A percentile compares a stretch with the other conserved stretches of the same genome.
Conservation (phyloP, 35 echinoderm and acorn worm genomes). For the Apostichopus californicus region DNA sequence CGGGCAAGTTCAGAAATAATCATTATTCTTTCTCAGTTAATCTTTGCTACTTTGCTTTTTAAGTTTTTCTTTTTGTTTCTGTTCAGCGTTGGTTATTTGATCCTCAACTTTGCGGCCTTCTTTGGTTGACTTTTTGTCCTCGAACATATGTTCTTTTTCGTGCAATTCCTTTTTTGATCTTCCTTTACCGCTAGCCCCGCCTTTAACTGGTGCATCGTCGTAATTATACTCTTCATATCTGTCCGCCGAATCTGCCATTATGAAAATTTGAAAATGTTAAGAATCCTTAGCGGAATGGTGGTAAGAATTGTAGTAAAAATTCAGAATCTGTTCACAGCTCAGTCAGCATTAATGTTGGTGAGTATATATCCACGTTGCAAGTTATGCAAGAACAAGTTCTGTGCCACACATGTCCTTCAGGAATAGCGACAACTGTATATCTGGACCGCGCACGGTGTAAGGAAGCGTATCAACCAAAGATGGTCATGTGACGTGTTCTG, state of each 20-base stretch:
- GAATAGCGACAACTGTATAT: too few relatives aligned
- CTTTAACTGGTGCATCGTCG: conserved; percentile 73
- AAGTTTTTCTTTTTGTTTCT: conserved; percentile 87
- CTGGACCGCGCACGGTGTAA: too few relatives aligned
- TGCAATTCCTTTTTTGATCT: conserved; percentile 66
- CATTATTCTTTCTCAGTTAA: conserved; percentile 2
- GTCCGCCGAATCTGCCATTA: conserved; percentile 58
- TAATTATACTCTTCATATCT: conserved; percentile 89
- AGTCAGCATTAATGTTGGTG: too few relatives aligned
- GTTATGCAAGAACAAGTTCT: too few relatives aligned
- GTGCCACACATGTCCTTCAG: too few relatives aligned
- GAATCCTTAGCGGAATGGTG: not conserved
- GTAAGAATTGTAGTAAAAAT: too few relatives aligned
- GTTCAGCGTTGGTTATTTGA: conserved; percentile 84
- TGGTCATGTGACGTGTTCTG: too few relatives aligned
- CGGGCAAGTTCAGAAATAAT: not conserved
- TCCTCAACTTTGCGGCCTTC: conserved; percentile 75
- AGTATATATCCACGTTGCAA: too few relatives aligned
- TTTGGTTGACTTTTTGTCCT: conserved; percentile 52
- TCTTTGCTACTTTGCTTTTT: conserved; percentile 93
- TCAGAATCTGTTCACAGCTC: not conserved
- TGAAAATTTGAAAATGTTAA: not conserved
- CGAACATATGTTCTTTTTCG: conserved; percentile 64
- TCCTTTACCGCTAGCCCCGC: conserved; percentile 75
- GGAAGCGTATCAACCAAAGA: too few relatives aligned